phyloP scores from a whole-genome alignment of 2,888 invertebrate species.

The Alsophila aescularia region DNA sequence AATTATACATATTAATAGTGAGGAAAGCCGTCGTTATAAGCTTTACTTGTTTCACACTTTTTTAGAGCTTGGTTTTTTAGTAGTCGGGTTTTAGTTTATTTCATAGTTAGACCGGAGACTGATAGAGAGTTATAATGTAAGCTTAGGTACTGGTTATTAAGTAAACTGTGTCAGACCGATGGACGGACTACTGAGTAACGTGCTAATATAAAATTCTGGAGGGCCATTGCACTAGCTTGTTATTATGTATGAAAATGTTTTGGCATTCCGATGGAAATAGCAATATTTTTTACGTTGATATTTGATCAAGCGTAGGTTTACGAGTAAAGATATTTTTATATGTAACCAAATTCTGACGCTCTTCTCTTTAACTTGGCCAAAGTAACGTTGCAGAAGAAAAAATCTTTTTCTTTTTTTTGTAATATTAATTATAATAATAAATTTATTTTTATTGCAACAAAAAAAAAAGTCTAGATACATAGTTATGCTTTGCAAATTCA shows the following conservation, averaged over 20 bases:
- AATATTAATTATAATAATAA: too few relatives aligned
- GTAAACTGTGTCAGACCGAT: slow-evolving; percentile 1
- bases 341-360: too few relatives aligned
- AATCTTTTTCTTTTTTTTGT: too few relatives aligned
- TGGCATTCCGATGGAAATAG: slow-evolving; percentile 4
- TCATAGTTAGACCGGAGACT: not conserved
- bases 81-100: not conserved
- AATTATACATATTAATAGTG: too few relatives aligned
- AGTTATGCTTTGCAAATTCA: too few relatives aligned
- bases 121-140: too few relatives aligned
- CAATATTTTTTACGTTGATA: not conserved
- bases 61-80: not conserved
- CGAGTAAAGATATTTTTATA: not conserved
- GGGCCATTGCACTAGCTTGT: slow-evolving; percentile 6
- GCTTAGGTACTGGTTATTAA: not conserved
- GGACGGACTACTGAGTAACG: slow-evolving; percentile 13
- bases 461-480: too few relatives aligned
- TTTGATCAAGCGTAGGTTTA: not conserved
- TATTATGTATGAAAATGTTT: slow-evolving; percentile 21
- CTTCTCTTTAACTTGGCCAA: too few relatives aligned
- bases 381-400: too few relatives aligned
- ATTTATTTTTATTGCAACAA: too few relatives aligned
- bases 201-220: slow-evolving; percentile 21
- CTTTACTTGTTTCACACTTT: too few relatives aligned
- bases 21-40: too few relatives aligned